Conservation (phyloP, 2,797 vertebrate genomes). For the Spinus olivaceus region DNA sequence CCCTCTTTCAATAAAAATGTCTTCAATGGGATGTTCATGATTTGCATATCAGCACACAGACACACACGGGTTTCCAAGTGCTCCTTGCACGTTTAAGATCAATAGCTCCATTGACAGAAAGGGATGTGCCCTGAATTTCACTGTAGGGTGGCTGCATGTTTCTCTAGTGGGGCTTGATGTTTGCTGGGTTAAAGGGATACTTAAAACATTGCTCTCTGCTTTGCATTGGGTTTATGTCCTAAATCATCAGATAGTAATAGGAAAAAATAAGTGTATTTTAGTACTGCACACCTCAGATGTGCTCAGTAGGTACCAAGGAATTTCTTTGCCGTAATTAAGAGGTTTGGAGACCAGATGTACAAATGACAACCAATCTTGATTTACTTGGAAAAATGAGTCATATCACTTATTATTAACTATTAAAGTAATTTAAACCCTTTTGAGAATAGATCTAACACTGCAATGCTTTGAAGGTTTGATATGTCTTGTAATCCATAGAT, state of each 20-base stretch:
- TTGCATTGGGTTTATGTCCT: not conserved
- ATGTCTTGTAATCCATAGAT: constrained; percentile 77
- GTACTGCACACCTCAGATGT: not conserved
- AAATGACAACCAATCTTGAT: constrained; percentile 54
- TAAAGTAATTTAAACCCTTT: constrained; percentile 69
- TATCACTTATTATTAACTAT: constrained; percentile 71
- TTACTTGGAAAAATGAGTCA: constrained; percentile 59
- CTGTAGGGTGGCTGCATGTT: not conserved
- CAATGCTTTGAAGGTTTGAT: constrained; percentile 72
- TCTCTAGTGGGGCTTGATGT: not conserved
- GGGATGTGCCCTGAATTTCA: not conserved
- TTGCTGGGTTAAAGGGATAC: not conserved
- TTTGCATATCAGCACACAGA: not conserved
- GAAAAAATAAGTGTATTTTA: not conserved
- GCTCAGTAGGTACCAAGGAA: not conserved
- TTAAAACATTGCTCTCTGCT: not conserved
- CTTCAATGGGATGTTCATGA: not conserved
- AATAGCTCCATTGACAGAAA: not conserved
- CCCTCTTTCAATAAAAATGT: not conserved
- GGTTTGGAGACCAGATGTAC: constrained; percentile 48
- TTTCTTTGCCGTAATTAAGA: constrained; percentile 18
- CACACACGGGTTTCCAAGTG: not conserved
- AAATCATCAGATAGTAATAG: not conserved
- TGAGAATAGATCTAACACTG: constrained; percentile 70
- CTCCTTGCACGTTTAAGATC: not conserved